Evolutionary conservation across 2,888 invertebrate species (phyloP), one percentile per base, ranked within the genome.

Genomic region (Lapara coniferarum): DNA sequence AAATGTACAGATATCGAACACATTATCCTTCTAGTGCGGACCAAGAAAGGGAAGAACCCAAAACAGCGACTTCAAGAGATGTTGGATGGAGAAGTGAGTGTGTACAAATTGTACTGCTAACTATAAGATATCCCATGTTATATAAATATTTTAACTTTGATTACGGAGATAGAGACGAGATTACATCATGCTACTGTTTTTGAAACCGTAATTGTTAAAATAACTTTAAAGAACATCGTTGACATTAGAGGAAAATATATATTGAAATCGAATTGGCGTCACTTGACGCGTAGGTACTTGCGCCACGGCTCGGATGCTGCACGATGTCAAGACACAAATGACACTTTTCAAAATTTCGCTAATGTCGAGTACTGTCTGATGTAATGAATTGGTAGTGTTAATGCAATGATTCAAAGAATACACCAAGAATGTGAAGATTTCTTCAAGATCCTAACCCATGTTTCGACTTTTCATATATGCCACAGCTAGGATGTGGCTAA

Each of bases 1-100:
- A 94, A 96, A 80, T 97, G 98, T 79, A 96, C 97, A 0, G 96
- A 96, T 63, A 91, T 99, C 53, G 95, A 95, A 69, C 96, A 95
- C 77, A 96, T 99, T 68, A 97, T 98, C 84, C 88, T 98, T 69
- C 92, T 99, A 66, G 95, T 99, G 66, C 95, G 99, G 66, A 92
- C 96, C 0, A 98, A 98, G 93, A 96, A 97, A 84, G 98, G 97
- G 13, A 97, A 97, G 85, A 95, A 95, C 69, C 96, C 98, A 0
- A 95, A 95, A 75, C 96, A 96, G 78, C 94, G 98, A 70, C 87
- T 98, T 7, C 96, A 97, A 70, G 98, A 98, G 71, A 95, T 99
- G 71, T 95, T 98, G 78, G 95, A 95, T 74, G 97, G 97, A 78
- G 95, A 96, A 83, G 98, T 98, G 89, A 96, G 97, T n/a, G n/a